These are phyloP conservation scores for Zaprionus capensis DNA, from an alignment of 1,140 invertebrate species.

Conservation along the genomic window DNA sequence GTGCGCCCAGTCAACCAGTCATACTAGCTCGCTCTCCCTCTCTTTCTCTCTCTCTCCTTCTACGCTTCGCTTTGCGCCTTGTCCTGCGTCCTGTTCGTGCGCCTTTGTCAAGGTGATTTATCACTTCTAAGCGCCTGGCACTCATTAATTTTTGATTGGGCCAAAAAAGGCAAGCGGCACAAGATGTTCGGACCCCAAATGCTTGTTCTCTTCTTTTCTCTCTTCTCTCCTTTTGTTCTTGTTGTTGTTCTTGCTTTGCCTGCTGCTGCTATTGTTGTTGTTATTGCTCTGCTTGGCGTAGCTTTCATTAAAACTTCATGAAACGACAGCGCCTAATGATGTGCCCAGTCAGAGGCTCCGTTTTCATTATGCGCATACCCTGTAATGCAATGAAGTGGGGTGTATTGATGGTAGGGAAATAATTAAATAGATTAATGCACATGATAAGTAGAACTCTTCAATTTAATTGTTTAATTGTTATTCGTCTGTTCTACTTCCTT, in stretches of 20 bases:
- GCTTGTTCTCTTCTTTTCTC: conserved; percentile 21
- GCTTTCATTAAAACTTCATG: conserved; percentile 77
- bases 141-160: conserved; percentile 83
- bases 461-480: no score
- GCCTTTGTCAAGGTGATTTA: conserved; percentile 82
- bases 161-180: conserved; percentile 71
- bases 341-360: conserved; percentile 35
- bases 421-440: not conserved
- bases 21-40: not conserved
- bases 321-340: conserved; percentile 65
- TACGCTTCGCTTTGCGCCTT: not conserved
- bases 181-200: conserved; percentile 60
- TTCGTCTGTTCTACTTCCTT: no score
- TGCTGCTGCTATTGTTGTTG: not conserved
- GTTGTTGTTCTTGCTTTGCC: not conserved
- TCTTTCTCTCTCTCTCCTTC: not conserved
- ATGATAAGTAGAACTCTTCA: no score
- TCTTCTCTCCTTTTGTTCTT: conserved; percentile 14
- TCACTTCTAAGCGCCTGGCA: conserved; percentile 80
- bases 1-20: conserved; percentile 25
- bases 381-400: not conserved
- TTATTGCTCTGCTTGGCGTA: conserved; percentile 17
- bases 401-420: not conserved
- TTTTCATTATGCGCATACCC: conserved; percentile 38
- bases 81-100: conserved; percentile 34